Evolutionary conservation across 2,797 vertebrate genomes (phyloP).

Genomic region (Decapterus maruadsi): DNA sequence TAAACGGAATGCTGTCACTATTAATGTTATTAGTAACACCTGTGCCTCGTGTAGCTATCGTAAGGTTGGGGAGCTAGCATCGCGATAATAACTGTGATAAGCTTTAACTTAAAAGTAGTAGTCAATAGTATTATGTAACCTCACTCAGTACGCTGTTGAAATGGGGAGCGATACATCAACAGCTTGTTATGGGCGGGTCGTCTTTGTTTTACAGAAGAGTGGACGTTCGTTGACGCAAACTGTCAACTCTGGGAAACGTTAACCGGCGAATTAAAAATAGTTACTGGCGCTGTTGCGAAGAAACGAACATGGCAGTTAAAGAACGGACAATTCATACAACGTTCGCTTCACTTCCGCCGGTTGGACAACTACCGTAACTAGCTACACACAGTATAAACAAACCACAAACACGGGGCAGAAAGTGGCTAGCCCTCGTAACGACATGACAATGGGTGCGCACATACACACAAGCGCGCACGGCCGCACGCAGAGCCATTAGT

Average conservation of each 20-base stretch:
- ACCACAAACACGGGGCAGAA: not conserved
- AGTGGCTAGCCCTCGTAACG: not conserved
- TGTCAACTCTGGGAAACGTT: not conserved
- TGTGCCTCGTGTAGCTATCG: not conserved
- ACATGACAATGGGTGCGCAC: not conserved
- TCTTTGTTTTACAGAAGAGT: not conserved
- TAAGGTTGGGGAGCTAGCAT: too few species aligned
- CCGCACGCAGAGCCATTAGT: not conserved
- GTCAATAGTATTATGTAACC: not conserved
- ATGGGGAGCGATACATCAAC: too few species aligned
- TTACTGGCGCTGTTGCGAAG: not conserved
- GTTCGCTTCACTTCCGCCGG: constrained; percentile 30
- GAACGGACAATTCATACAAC: not conserved
- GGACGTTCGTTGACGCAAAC: not conserved
- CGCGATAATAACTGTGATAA: not conserved
- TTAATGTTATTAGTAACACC: not conserved
- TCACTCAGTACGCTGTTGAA: not conserved
- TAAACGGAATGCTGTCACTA: constrained; percentile 13
- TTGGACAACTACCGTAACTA: not conserved
- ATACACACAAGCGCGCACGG: not conserved
- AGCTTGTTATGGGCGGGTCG: not conserved
- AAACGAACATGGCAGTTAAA: too few species aligned
- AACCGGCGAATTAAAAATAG: not conserved
- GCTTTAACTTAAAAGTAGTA: not conserved
- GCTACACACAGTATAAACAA: not conserved